Percentiles rank a stretch among this genome's conserved stretches.
Evolutionary conservation across 2,888 invertebrate genomes (phyloP).

Genomic region (Maniola hyperantus): DNA sequence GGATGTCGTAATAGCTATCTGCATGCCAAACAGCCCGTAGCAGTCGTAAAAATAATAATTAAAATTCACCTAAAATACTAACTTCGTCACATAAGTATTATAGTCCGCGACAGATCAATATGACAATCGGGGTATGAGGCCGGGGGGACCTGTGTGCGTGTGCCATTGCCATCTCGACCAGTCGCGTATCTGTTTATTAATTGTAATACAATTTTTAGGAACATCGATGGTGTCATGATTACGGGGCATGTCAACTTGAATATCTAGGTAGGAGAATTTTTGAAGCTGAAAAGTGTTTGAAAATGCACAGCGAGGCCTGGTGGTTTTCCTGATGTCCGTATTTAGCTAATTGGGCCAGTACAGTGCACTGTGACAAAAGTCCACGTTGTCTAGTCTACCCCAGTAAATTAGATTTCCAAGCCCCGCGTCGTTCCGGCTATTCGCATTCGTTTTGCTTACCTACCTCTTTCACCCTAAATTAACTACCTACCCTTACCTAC

Average conservation of each 20-base stretch:
- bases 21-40: too few relatives aligned
- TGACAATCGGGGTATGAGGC: too few relatives aligned
- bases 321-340: constrained; percentile 48
- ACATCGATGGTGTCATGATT: constrained; percentile 1
- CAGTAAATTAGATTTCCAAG: constrained; percentile 73
- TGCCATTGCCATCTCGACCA: too few relatives aligned
- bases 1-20: too few relatives aligned
- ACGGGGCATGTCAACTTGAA: constrained; percentile 1
- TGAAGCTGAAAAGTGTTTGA: constrained; percentile 66
- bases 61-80: too few relatives aligned
- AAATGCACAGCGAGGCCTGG: constrained; percentile 60
- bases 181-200: constrained; percentile 16
- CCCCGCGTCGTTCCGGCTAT: constrained; percentile 41
- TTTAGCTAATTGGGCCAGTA: constrained; percentile 77
- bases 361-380: constrained; percentile 71
- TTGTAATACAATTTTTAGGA: constrained; percentile 7
- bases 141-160: too few relatives aligned
- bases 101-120: too few relatives aligned
- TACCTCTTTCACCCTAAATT: constrained; percentile 76
- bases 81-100: too few relatives aligned
- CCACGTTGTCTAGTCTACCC: constrained; percentile 54
- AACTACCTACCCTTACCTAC: constrained; percentile 53
- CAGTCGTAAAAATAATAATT: too few relatives aligned
- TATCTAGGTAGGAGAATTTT: constrained; percentile 42
- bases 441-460: constrained; percentile 65